Conservation (phyloP, 2,113 vertebrate species). For the Hymenochirus boettgeri region DNA sequence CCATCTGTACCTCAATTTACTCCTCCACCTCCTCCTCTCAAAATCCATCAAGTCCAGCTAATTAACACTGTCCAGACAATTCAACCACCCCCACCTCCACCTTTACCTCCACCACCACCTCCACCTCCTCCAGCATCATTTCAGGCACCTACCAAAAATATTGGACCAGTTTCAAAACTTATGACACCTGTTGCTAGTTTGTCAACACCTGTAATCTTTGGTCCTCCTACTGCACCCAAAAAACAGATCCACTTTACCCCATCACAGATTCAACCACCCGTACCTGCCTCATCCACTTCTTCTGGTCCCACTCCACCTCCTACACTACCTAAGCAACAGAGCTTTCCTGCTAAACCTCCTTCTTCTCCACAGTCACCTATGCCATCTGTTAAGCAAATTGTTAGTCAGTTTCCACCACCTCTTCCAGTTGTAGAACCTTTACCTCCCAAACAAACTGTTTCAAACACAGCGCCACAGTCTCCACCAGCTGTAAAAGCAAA, state of each 20-base stretch:
- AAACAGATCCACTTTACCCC: slow-evolving; percentile 75
- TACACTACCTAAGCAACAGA: slow-evolving; percentile 83
- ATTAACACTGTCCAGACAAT: slow-evolving; percentile 43
- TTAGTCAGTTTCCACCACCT: slow-evolving; percentile 80
- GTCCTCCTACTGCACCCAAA: slow-evolving; percentile 65
- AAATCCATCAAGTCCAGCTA: slow-evolving; percentile 71
- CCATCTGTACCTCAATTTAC: slow-evolving; percentile 60
- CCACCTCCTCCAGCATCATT: slow-evolving; percentile 52
- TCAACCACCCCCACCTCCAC: slow-evolving; percentile 32
- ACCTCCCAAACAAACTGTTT: slow-evolving; percentile 53
- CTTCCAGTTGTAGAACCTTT: slow-evolving; percentile 57
- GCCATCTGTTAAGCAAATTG: slow-evolving; percentile 80
- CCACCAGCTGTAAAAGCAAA: slow-evolving; percentile 90
- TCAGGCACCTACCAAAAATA: slow-evolving; percentile 71
- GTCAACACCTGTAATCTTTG: slow-evolving; percentile 53
- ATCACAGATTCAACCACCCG: slow-evolving; percentile 53
- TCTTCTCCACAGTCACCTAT: slow-evolving; percentile 61
- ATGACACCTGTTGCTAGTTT: slow-evolving; percentile 40
- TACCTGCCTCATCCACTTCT: slow-evolving; percentile 46
- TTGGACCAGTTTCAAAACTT: slow-evolving; percentile 61
- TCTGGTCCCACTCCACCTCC: slow-evolving; percentile 69
- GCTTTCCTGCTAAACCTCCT: slow-evolving; percentile 65
- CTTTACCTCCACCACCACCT: slow-evolving; percentile 53
- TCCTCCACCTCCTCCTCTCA: slow-evolving; percentile 63
- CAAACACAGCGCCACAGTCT: slow-evolving; percentile 68